These are phyloP conservation scores for Kuschelorhynchus macadamiae DNA, from an alignment of 2,888 invertebrate species.

Conservation along the genomic window DNA sequence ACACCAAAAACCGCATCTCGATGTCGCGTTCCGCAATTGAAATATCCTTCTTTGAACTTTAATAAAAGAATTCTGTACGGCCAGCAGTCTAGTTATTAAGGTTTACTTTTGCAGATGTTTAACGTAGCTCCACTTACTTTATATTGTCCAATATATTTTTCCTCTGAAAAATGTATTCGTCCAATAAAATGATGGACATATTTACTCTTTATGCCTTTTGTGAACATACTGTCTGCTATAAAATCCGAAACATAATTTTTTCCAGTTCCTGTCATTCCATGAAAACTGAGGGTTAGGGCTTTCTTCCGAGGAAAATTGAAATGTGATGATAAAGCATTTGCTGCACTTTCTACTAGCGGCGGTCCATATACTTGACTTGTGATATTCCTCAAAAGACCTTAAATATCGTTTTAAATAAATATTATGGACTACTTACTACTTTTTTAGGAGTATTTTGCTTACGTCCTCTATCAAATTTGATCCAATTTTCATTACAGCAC, in stretches of 20 bases:
- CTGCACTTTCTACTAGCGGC: constrained; percentile 81
- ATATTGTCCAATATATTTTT: constrained; percentile 71
- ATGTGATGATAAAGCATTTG: constrained; percentile 79
- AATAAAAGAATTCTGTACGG: too few relatives aligned
- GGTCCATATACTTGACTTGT: constrained; percentile 79
- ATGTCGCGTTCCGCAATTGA: too few relatives aligned
- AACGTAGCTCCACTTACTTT: too few relatives aligned
- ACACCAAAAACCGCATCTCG: too few relatives aligned
- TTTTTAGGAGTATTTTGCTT: too few relatives aligned
- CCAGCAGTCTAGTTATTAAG: too few relatives aligned
- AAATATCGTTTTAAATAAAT: neutral
- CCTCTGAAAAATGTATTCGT: constrained; percentile 83
- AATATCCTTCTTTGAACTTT: too few relatives aligned
- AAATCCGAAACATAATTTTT: constrained; percentile 90
- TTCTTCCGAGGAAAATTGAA: constrained; percentile 74
- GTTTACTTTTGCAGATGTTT: too few relatives aligned
- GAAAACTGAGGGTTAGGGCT: constrained; percentile 92
- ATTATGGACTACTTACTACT: too few relatives aligned
- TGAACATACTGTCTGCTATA: constrained; percentile 80
- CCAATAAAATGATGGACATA: constrained; percentile 89
- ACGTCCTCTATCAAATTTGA: constrained; percentile 52
- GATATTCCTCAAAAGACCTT: constrained; percentile 61
- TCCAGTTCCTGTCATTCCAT: constrained; percentile 94
- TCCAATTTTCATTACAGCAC: constrained; percentile 55
- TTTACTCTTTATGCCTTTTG: constrained; percentile 79